Conservation (phyloP, 2,797 vertebrate genomes). For the Lithobates pipiens region DNA sequence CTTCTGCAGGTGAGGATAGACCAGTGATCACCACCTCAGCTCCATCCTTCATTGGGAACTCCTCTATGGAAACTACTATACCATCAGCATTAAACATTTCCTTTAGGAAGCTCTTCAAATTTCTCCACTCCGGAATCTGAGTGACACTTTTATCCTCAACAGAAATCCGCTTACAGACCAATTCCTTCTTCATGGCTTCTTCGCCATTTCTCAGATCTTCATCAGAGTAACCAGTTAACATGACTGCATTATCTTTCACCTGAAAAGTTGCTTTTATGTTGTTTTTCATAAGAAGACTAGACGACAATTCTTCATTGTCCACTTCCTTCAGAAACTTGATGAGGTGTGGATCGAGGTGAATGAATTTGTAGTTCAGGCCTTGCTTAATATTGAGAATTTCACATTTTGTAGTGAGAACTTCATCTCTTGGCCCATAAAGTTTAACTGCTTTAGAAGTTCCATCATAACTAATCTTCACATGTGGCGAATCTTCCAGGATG, state of each 20-base stretch:
- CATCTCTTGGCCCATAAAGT: slow-evolving; percentile 74
- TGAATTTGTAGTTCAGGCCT: slow-evolving; percentile 64
- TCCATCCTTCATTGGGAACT: slow-evolving; percentile 37
- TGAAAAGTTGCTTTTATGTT: slow-evolving; percentile 76
- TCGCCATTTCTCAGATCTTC: slow-evolving; percentile 76
- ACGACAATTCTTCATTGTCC: slow-evolving; percentile 73
- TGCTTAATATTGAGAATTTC: slow-evolving; percentile 75
- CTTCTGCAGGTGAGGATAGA: slow-evolving; percentile 71
- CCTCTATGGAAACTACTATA: slow-evolving; percentile 66
- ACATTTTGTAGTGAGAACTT: slow-evolving; percentile 75
- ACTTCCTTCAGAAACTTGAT: slow-evolving; percentile 74
- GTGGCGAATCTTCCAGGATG: slow-evolving; percentile 52
- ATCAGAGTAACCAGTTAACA: slow-evolving; percentile 71
- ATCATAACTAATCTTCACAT: slow-evolving; percentile 74
- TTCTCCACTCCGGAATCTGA: slow-evolving; percentile 71
- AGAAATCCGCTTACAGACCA: slow-evolving; percentile 67
- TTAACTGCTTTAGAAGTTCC: slow-evolving; percentile 65
- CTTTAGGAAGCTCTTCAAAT: slow-evolving; percentile 64
- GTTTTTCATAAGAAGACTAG: slow-evolving; percentile 75
- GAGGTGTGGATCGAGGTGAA: slow-evolving; percentile 68
- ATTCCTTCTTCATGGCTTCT: slow-evolving; percentile 67
- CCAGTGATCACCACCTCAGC: slow-evolving; percentile 75
- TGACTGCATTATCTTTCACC: slow-evolving; percentile 66
- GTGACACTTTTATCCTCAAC: slow-evolving; percentile 73
- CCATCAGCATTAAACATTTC: slow-evolving; percentile 68